A percentile compares a stretch with the other conserved stretches of the same genome.
Evolutionary conservation across 30 jellyfish, hydroid and myxozoan species (phyloP).

Genomic region (Morbakka virulenta): DNA sequence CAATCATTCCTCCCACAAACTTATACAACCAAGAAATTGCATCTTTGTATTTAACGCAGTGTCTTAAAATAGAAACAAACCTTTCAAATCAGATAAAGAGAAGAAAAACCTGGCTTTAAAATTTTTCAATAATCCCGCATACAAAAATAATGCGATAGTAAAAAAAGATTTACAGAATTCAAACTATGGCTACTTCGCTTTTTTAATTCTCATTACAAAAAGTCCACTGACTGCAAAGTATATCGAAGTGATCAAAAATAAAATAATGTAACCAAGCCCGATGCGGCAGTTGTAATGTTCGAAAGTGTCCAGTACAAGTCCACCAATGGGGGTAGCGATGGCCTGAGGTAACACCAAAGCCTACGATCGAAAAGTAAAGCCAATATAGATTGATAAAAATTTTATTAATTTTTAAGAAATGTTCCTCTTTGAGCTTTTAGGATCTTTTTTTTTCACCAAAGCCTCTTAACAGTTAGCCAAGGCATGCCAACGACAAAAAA

Average conservation of each 20-base stretch:
- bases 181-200: conserved; percentile 47
- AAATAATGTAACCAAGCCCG: conserved; percentile 89
- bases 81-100: too few relatives aligned
- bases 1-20: too few relatives aligned
- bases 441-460: too few relatives aligned
- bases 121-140: too few relatives aligned
- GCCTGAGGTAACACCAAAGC: conserved; percentile 96
- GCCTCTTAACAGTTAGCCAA: not conserved
- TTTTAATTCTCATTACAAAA: conserved; percentile 70
- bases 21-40: too few relatives aligned
- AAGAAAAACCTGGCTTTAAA: too few relatives aligned
- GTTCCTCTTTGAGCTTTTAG: not conserved
- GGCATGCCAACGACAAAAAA: not conserved
- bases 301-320: conserved; percentile 89
- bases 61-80: too few relatives aligned
- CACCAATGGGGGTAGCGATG: conserved; percentile 98
- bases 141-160: too few relatives aligned
- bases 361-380: conserved; percentile 21
- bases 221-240: conserved; percentile 90
- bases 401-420: too few relatives aligned
- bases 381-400: not conserved
- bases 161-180: too few relatives aligned
- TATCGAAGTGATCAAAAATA: conserved; percentile 72
- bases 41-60: too few relatives aligned
- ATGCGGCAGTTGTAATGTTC: conserved; percentile 83